Conservation (phyloP, 2,113 vertebrate genomes). For the Pica pica region DNA sequence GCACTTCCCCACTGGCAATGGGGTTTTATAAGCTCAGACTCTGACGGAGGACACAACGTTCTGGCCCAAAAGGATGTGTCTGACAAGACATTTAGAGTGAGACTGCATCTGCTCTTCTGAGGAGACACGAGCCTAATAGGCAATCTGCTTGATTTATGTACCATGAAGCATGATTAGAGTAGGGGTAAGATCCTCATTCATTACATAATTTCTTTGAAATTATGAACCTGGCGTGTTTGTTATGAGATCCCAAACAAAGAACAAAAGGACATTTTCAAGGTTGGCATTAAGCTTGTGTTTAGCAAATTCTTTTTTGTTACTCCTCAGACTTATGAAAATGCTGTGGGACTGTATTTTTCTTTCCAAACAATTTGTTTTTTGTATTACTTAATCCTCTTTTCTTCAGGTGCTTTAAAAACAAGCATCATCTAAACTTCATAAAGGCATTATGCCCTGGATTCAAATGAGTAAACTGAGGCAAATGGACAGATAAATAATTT, state of each 20-base stretch:
- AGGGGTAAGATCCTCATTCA: background rate
- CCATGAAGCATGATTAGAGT: conserved; percentile 3
- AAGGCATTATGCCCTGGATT: background rate
- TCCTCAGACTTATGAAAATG: background rate
- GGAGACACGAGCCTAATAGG: background rate
- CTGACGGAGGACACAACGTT: background rate
- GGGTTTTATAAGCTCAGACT: background rate
- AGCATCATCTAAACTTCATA: background rate
- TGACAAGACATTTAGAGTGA: background rate
- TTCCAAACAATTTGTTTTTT: background rate
- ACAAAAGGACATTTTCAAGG: conserved; percentile 1
- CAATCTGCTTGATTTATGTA: conserved; percentile 50
- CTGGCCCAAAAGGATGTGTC: background rate
- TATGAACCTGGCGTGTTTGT: background rate
- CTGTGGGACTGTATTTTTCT: background rate
- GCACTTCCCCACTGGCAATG: background rate
- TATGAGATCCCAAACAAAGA: background rate
- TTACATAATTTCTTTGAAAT: conserved; percentile 26
- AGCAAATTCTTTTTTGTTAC: background rate
- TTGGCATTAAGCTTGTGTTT: background rate
- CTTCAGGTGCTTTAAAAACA: background rate
- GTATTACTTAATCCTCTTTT: background rate
- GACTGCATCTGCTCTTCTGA: conserved; percentile 7
- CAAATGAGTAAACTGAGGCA: background rate
- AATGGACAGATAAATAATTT: background rate